Evolutionary conservation across 2,888 invertebrate genomes (phyloP), one percentile per base, ranked within the genome.

Genomic region (Aplocera efformata): DNA sequence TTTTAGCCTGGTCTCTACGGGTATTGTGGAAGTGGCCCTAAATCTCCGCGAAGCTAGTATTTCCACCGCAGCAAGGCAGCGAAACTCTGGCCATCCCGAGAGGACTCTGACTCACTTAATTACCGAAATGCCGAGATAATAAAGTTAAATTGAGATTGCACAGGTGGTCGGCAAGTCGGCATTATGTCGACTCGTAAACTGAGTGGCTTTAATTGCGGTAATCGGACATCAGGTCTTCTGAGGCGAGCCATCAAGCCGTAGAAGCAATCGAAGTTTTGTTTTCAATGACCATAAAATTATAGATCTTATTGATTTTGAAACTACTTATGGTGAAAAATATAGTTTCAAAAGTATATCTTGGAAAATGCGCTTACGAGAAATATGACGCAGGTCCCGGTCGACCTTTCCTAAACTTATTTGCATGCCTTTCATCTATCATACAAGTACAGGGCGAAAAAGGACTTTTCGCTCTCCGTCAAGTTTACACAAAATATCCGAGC

Each of bases 101-200:
- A 57, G 67, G 57, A 63, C 58, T 50, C 65, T 58, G 61, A 65
- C 60, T 68, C 70, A 62, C 64, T 66, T 72, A 79, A 77, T 77
- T 76, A 74, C 59, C 63, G 48, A 74, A 72, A 71, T 72, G 70
- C 65, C 60, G 51, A 72, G 63, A 72, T 73, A 71, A 78, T 76
- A 73, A 78, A 79, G 67, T 73, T 73, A 74, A 79, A 80, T 78
- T 76, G 73, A 67, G 70, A 78, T 75, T 76, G 40, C 27, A 67
- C 73, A 75, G 78, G 74, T 76, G 74, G 65, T 61, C 66, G 39
- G 42, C 45, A 59, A 73, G 65, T 61, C 66, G 39, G 42, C 45
- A 59, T 67, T 56, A 64, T 60, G 59, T 64, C 54, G 50, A 60
- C 60, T 64, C 58, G 49, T 52, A 48, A 51, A 50, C 50, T 53